Evolutionary conservation across 1,140 invertebrate genomes (phyloP).

Genomic region (Mylabris phalerata): DNA sequence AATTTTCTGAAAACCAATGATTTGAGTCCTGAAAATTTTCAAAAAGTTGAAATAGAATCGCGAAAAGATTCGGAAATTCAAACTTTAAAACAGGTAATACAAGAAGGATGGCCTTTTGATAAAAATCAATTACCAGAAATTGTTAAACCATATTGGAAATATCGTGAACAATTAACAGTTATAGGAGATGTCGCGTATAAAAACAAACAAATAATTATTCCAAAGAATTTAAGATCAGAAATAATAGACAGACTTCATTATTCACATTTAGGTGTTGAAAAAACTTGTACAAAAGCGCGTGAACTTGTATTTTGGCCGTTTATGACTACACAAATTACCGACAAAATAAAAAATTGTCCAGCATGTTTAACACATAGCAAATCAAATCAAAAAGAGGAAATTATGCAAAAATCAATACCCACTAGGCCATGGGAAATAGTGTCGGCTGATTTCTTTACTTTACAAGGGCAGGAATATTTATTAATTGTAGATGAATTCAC

Average conservation of each 20-base stretch:
- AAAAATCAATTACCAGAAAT: conserved; percentile 24
- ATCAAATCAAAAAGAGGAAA: too few species aligned
- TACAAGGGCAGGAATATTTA: too few species aligned
- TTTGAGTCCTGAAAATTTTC: conserved; percentile 17
- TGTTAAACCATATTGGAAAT: conserved; percentile 18
- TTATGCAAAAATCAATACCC: too few species aligned
- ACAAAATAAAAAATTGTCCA: too few species aligned
- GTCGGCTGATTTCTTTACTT: too few species aligned
- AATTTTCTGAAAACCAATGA: conserved; percentile 3
- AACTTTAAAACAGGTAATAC: conserved; percentile 25
- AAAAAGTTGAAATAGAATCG: too few species aligned
- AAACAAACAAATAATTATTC: conserved; percentile 34
- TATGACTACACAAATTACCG: too few species aligned
- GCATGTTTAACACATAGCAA: too few species aligned
- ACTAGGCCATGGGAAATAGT: too few species aligned
- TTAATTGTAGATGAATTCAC: too few species aligned
- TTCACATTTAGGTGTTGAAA: conserved; percentile 43
- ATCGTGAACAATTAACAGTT: conserved; percentile 23
- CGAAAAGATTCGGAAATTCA: too few species aligned
- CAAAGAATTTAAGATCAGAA: conserved; percentile 28
- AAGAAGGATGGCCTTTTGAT: conserved; percentile 40
- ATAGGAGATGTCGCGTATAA: conserved; percentile 34
- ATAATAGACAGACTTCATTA: conserved; percentile 40
- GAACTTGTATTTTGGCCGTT: conserved; percentile 18
- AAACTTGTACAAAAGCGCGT: conserved; percentile 34